Evolutionary conservation across 2,797 vertebrate genomes (phyloP), one percentile per base, ranked within the genome.

Genomic region (Mus minutoides): DNA sequence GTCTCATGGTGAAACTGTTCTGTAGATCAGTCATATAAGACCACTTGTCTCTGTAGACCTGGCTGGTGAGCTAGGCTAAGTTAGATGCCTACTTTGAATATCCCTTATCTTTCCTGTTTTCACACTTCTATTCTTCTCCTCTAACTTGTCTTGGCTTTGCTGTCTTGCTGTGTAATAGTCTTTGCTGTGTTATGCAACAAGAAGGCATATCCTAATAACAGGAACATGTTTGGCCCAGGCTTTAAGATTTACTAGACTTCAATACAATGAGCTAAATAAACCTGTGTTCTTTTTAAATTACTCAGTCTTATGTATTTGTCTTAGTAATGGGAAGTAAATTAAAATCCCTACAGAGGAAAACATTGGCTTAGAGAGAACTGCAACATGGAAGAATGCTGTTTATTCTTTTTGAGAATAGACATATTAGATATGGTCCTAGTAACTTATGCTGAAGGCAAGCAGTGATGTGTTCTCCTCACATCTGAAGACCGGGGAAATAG

Each of bases 221-320:
- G 37, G 62, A 54, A 37, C 14, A 26, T 71, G 64, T 54, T 87
- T 49, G 21, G 13, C 7, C 22, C 46, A 26, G 52, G 22, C 62
- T 54, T 71, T 87, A 71, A 71, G 49, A 37, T 37, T 71, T 87
- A 67, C 4, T n/a, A 87, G 64, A 52, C 84, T 87, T n/a, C n/a
- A 40, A 26, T 26, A 54, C 46, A 71, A 29, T 71, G 64, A 87
- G 3, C 34, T 7, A 54, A 86, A 71, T 26, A 86, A 71, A 71
- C 64, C 34, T 16, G 13, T 71, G 22, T 37, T 29, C 8, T 19
- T 37, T 71, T 67, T 71, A 87, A 37, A 37, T 71, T 29, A 67
- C n/a, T 26, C 14, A 37, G 24, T 54, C 34, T 40, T 67, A 29
- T 29, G 49, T 54, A 40, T 54, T 87, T 87, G 49, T 29, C 14